phyloP scores from a whole-genome alignment of 2,888 invertebrate genomes.

The Meiosimyza platycephala region DNA sequence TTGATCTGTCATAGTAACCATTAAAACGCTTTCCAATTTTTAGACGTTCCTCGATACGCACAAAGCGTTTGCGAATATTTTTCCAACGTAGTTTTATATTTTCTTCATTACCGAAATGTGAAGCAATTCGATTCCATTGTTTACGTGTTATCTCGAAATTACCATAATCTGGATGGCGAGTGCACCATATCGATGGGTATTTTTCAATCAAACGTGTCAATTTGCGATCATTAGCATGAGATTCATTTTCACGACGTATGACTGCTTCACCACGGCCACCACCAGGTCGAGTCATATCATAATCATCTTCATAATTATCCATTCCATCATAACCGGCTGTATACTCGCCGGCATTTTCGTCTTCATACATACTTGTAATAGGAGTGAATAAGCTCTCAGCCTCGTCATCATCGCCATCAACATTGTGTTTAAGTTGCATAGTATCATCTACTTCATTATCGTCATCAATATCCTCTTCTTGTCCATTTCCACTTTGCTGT shows the following conservation, averaged over 20 bases:
- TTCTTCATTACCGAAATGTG: slow-evolving; percentile 56
- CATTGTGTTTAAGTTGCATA: slow-evolving; percentile 6
- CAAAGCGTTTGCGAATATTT: slow-evolving; percentile 59
- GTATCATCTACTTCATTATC: slow-evolving; percentile 46
- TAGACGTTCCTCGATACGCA: slow-evolving; percentile 55
- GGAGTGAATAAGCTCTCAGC: slow-evolving; percentile 2
- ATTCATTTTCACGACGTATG: slow-evolving; percentile 60
- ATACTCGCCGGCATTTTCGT: slow-evolving; percentile 32
- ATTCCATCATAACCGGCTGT: slow-evolving; percentile 21
- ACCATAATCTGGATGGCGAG: slow-evolving; percentile 60
- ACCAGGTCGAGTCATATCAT: slow-evolving; percentile 32
- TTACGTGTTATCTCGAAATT: slow-evolving; percentile 58
- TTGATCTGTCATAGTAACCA: slow-evolving; percentile 62
- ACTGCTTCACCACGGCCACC: slow-evolving; percentile 54
- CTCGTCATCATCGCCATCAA: slow-evolving; percentile 45
- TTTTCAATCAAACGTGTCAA: slow-evolving; percentile 56
- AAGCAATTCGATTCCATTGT: slow-evolving; percentile 61
- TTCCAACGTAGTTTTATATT: slow-evolving; percentile 62
- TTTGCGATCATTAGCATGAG: slow-evolving; percentile 60
- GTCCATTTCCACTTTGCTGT: slow-evolving; percentile 30
- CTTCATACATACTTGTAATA: slow-evolving; percentile 35
- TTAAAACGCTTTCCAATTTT: slow-evolving; percentile 60
- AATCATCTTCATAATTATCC: slow-evolving; percentile 16
- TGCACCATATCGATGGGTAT: slow-evolving; percentile 63
- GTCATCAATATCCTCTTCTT: slow-evolving; percentile 44